Evolutionary conservation across 92 coral and sea anemone genomes (phyloP).

Genomic region (Zoanthus sociatus): DNA sequence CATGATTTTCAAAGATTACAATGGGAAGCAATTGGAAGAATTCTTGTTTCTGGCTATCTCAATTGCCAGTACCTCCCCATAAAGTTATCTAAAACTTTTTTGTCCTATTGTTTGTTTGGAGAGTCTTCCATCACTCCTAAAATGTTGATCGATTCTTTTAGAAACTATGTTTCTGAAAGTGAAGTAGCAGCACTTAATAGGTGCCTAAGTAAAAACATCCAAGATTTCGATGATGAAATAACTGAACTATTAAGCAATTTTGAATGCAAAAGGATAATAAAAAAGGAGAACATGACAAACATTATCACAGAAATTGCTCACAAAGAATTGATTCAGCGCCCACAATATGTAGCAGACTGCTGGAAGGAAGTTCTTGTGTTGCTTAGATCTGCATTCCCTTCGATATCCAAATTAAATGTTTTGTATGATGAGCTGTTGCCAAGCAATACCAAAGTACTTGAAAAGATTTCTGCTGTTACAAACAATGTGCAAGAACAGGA

Average conservation of each 20-base stretch:
- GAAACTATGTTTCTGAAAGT: not conserved
- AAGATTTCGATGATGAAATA: conserved; percentile 33
- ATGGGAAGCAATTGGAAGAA: no score
- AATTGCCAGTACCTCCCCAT: no score
- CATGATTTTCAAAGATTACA: no score
- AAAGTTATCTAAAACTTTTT: no score
- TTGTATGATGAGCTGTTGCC: conserved; percentile 17
- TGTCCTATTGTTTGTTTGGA: no score
- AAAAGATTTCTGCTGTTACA: not conserved
- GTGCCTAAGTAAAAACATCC: conserved; percentile 24
- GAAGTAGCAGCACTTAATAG: conserved; percentile 47
- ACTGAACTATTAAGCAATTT: conserved; percentile 40
- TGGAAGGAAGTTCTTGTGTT: conserved; percentile 17
- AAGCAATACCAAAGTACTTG: conserved; percentile 36
- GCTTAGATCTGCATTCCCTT: not conserved
- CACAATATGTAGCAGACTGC: conserved; percentile 47
- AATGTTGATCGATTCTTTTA: not conserved
- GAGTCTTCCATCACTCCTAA: conserved; percentile 7
- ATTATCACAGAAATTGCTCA: conserved; percentile 23
- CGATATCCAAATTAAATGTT: not conserved
- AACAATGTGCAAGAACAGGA: conserved; percentile 18
- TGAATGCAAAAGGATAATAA: conserved; percentile 27
- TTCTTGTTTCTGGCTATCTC: no score
- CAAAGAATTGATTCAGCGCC: conserved; percentile 38
- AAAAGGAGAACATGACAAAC: conserved; percentile 16